These are phyloP conservation scores for Gopherus flavomarginatus DNA, from an alignment of 2,113 vertebrate species.

Conservation along the genomic window DNA sequence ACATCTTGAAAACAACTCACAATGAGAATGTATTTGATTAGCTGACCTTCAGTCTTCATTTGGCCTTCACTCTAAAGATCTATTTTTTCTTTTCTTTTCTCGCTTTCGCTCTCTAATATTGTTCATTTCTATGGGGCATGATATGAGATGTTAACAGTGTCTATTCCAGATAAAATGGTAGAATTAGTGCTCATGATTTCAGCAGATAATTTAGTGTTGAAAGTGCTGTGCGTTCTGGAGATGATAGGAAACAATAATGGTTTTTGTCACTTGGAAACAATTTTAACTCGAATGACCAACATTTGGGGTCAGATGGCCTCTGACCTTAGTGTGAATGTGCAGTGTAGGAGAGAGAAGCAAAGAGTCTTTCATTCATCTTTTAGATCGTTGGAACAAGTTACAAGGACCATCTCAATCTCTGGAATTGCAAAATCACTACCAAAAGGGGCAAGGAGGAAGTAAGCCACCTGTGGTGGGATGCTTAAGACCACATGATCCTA, in stretches of 20 bases:
- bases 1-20: background rate
- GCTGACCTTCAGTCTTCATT: background rate
- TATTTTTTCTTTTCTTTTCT: background rate
- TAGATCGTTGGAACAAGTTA: background rate
- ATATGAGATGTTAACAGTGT: slow-evolving; percentile 55
- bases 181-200: slow-evolving; percentile 65
- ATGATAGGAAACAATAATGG: background rate
- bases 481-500: background rate
- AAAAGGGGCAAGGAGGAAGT: background rate
- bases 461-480: background rate
- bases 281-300: slow-evolving; percentile 33
- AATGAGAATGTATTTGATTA: background rate
- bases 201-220: slow-evolving; percentile 43
- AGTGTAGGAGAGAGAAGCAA: background rate
- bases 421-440: background rate
- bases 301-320: slow-evolving; percentile 28
- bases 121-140: slow-evolving; percentile 67
- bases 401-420: background rate
- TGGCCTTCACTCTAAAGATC: background rate
- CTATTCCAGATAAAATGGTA: slow-evolving; percentile 58
- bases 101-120: background rate
- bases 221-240: slow-evolving; percentile 27
- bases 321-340: background rate
- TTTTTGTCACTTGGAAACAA: slow-evolving; percentile 27
- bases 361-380: slow-evolving; percentile 6